phyloP scores from a whole-genome alignment of 1,140 invertebrate species.

The Coelopa frigida region DNA sequence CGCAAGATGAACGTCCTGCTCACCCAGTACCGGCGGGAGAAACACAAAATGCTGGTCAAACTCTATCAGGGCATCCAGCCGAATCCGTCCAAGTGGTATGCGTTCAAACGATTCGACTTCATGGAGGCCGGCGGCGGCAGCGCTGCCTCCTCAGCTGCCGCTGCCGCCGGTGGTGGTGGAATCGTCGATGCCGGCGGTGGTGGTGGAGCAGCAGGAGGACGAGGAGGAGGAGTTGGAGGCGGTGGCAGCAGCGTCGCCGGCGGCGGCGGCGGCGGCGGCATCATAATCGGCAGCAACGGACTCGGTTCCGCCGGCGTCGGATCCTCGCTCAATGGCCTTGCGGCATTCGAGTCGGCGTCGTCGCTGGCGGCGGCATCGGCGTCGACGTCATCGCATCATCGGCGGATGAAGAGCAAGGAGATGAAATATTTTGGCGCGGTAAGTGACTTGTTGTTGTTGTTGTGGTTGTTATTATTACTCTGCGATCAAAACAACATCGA shows the following conservation, averaged over 20 bases:
- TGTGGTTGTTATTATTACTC: no score
- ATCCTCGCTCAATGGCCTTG: slow-evolving; percentile 12
- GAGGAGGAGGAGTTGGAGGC: slow-evolving; percentile 1
- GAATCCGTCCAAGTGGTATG: slow-evolving; percentile 44
- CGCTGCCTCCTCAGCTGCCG: slow-evolving; percentile 14
- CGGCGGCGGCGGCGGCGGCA: background rate
- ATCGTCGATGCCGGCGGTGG: slow-evolving; percentile 5
- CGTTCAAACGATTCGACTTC: slow-evolving; percentile 41
- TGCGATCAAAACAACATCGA: no score
- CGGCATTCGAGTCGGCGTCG: slow-evolving; percentile 14
- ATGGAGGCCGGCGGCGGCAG: slow-evolving; percentile 41
- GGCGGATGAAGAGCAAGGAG: slow-evolving; percentile 40
- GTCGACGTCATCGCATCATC: slow-evolving; percentile 18
- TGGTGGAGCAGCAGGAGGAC: background rate
- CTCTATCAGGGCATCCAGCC: slow-evolving; percentile 42
- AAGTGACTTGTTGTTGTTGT: slow-evolving; percentile 19
- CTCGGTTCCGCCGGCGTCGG: slow-evolving; percentile 16
- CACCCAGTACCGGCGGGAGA: slow-evolving; percentile 48
- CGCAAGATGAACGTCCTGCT: slow-evolving; percentile 49
- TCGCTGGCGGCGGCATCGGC: slow-evolving; percentile 7
- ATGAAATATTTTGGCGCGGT: slow-evolving; percentile 44
- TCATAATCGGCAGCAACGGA: slow-evolving; percentile 20
- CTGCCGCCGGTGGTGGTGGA: slow-evolving; percentile 10
- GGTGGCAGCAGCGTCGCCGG: slow-evolving; percentile 5
- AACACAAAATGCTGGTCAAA: slow-evolving; percentile 46